These are phyloP conservation scores for Ambastaia sidthimunki DNA, from an alignment of 2,797 vertebrate genomes.

Conservation along the genomic window DNA sequence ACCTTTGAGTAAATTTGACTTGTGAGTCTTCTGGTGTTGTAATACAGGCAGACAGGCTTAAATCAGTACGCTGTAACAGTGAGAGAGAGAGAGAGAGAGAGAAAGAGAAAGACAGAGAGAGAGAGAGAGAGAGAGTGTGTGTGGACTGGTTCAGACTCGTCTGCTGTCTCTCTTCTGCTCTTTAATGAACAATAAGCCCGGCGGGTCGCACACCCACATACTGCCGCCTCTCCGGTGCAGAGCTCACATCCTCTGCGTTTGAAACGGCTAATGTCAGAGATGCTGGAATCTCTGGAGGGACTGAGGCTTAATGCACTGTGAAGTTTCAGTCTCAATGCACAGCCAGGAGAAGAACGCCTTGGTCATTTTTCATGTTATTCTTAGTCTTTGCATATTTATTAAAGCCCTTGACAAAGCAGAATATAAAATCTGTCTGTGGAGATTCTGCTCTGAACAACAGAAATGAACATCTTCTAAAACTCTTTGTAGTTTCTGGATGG, in stretches of 20 bases:
- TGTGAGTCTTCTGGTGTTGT: constrained; percentile 12
- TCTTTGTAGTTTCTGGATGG: neutral
- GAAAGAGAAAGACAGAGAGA: too few relatives aligned
- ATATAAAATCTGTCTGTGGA: constrained; percentile 7
- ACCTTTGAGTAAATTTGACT: neutral
- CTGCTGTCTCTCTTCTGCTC: neutral
- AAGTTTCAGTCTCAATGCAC: neutral
- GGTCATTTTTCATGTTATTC: constrained; percentile 6
- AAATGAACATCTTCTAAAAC: neutral
- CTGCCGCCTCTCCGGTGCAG: neutral
- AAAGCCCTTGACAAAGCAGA: constrained; percentile 9
- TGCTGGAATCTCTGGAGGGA: constrained; percentile 9
- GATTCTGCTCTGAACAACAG: neutral
- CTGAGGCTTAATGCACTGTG: neutral
- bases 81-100: neutral
- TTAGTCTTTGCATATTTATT: constrained; percentile 21
- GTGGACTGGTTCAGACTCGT: constrained; percentile 6
- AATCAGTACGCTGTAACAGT: neutral
- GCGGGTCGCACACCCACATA: constrained; percentile 20
- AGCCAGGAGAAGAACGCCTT: neutral
- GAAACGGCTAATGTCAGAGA: constrained; percentile 29
- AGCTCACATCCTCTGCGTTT: neutral
- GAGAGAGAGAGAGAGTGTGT: too few relatives aligned
- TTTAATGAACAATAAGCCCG: constrained; percentile 42
- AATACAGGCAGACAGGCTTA: constrained; percentile 3